Evolutionary conservation across 2,797 vertebrate species (phyloP), one percentile per base, ranked within the genome.

Genomic region (Alosa sapidissima): DNA sequence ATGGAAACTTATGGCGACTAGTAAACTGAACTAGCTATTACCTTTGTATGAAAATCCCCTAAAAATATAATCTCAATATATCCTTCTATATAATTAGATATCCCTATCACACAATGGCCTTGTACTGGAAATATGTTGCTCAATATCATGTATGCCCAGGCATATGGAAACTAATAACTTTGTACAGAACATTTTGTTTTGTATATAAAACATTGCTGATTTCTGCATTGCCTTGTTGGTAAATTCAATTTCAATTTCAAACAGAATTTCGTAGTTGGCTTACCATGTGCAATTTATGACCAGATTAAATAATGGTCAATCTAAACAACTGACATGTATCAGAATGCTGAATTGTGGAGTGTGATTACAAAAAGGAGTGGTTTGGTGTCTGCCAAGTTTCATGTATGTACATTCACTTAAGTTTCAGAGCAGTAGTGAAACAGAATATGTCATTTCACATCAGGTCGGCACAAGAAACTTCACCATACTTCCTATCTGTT

Each of bases 41-140:
- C 65, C 33, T 72, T 72, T 72, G 65, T 72, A 72, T 72, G 5
- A 72, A 72, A 72, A 36, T 72, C 11, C 65, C 13, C 28, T 72
- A 3, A 33, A 72, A 41, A 36, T 72, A 72, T 72, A 72, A 72
- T 33, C 65, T 72, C 33, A 33, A 6, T 36, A 68, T 68, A 72
- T 65, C 65, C 65, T 72, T 72, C 28, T 72, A 33, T 72, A 72
- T 72, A 72, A 36, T 33, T 33, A 68, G 33, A 13, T 68, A 68
- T 33, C 10, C 62, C 62, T 33, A 9, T 68, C 28, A 36, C 65
- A 72, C 28, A 72, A 6, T 72, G 65, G 28, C 65, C 65, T 72
- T 72, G 28, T 14, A 36, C 28, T 72, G 65, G 28, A 72, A 72
- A 36, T 72, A 36, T 14, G 65, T 72, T 72, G 33, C 65, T 72